phyloP scores from a whole-genome alignment of 2,113 vertebrate species.

The Vireo altiloquus region DNA sequence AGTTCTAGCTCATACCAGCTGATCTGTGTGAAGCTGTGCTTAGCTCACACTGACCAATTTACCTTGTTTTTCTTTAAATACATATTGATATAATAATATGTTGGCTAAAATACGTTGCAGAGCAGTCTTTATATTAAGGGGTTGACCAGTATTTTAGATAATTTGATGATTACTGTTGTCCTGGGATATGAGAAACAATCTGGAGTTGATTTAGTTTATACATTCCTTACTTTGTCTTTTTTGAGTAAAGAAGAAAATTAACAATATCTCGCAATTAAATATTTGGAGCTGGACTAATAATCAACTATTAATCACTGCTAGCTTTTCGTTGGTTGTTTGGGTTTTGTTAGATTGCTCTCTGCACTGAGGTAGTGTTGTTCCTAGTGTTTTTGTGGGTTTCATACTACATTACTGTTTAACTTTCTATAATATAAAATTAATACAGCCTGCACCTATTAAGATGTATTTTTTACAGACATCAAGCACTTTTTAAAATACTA shows the following conservation, averaged over 20 bases:
- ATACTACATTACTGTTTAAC: neutral
- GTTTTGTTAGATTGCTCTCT: neutral
- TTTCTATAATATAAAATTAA: neutral
- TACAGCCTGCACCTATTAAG: neutral
- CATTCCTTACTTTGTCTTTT: neutral
- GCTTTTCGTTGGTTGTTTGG: neutral
- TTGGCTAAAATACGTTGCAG: neutral
- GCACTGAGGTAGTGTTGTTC: neutral
- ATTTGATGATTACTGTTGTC: neutral
- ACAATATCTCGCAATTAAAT: neutral
- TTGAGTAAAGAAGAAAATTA: neutral
- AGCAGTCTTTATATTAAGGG: neutral
- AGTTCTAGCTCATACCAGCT: neutral
- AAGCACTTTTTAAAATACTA: slow-evolving; percentile 44
- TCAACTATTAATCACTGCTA: neutral
- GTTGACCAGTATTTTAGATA: neutral
- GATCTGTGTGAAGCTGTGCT: neutral
- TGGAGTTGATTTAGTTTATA: neutral
- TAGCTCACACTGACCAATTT: neutral
- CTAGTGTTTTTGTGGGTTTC: neutral
- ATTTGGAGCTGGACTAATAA: neutral
- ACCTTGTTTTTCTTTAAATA: neutral
- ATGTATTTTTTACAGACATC: slow-evolving; percentile 8
- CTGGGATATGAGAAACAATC: neutral
- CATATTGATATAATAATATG: neutral